These are phyloP conservation scores for Myripristis murdjan DNA, from an alignment of 2,797 vertebrate species.

Conservation along the genomic window DNA sequence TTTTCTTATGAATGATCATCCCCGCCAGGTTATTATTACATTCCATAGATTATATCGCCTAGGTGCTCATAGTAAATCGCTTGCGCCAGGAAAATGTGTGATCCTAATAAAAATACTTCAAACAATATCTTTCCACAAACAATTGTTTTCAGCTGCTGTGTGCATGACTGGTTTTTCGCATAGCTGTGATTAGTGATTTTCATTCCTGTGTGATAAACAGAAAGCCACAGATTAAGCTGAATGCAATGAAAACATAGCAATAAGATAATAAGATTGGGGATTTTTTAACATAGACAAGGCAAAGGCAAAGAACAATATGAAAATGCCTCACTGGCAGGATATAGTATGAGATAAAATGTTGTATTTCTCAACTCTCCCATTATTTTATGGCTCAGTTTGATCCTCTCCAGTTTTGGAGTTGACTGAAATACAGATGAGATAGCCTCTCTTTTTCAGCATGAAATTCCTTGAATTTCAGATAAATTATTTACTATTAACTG, in stretches of 20 bases:
- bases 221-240: conserved; percentile 24
- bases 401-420: too few relatives aligned
- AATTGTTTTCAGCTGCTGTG: conserved; percentile 45
- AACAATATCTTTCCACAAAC: conserved; percentile 65
- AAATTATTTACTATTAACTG: too few relatives aligned
- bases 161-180: conserved; percentile 33
- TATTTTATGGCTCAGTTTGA: too few relatives aligned
- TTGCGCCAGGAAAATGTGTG: conserved; percentile 57
- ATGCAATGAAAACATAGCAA: conserved; percentile 19
- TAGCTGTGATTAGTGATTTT: conserved; percentile 31
- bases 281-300: neutral
- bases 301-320: neutral
- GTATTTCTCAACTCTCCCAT: too few relatives aligned
- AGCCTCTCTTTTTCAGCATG: too few relatives aligned
- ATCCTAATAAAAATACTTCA: conserved; percentile 71
- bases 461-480: too few relatives aligned
- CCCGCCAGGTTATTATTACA: conserved; percentile 73
- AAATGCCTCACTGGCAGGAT: conserved; percentile 19
- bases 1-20: conserved; percentile 76
- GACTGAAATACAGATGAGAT: too few relatives aligned
- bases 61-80: conserved; percentile 51
- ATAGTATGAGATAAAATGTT: too few relatives aligned
- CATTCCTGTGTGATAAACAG: conserved; percentile 26
- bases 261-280: conserved; percentile 1
- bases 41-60: conserved; percentile 75